Percentiles rank a stretch among this genome's conserved stretches.
phyloP scores from a whole-genome alignment of 1,140 invertebrate species.

The Drosophila auraria region DNA sequence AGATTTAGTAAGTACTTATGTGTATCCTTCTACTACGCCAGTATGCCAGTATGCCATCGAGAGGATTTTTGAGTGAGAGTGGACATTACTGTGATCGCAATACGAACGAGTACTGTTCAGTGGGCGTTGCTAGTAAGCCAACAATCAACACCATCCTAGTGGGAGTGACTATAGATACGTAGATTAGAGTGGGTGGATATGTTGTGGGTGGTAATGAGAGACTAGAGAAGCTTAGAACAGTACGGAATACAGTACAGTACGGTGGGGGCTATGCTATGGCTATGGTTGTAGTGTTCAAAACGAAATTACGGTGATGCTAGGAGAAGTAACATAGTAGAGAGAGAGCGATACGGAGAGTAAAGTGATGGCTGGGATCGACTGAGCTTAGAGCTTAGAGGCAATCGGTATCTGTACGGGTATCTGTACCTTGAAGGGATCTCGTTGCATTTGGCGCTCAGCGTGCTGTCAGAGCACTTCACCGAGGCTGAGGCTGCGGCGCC shows the following conservation, averaged over 20 bases:
- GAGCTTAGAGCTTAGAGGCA: slow-evolving; percentile 56
- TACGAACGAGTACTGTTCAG: slow-evolving; percentile 18
- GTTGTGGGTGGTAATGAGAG: slow-evolving; percentile 68
- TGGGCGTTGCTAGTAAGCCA: slow-evolving; percentile 39
- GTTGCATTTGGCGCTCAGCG: slow-evolving; percentile 85
- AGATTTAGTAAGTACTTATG: slow-evolving; percentile 60
- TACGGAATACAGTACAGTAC: slow-evolving; percentile 49
- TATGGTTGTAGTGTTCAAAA: slow-evolving; percentile 67
- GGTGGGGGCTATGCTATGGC: slow-evolving; percentile 34
- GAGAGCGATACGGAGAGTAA: slow-evolving; percentile 43
- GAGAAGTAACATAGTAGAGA: slow-evolving; percentile 49
- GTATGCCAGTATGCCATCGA: slow-evolving; percentile 29
- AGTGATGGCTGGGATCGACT: slow-evolving; percentile 42
- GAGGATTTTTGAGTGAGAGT: slow-evolving; percentile 32
- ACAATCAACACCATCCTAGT: slow-evolving; percentile 58
- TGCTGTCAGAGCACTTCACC: slow-evolving; percentile 84
- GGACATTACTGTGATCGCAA: slow-evolving; percentile 28
- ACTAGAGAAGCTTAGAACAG: slow-evolving; percentile 59
- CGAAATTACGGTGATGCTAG: slow-evolving; percentile 76
- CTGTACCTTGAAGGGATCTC: slow-evolving; percentile 86
- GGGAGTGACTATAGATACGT: slow-evolving; percentile 35
- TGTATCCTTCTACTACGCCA: slow-evolving; percentile 48
- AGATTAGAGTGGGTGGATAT: slow-evolving; percentile 55
- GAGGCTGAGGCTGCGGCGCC: slow-evolving; percentile 55
- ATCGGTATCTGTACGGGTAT: slow-evolving; percentile 40